Evolutionary conservation across 2,113 vertebrate genomes (phyloP).

Genomic region (Pachypanchax playfairii): DNA sequence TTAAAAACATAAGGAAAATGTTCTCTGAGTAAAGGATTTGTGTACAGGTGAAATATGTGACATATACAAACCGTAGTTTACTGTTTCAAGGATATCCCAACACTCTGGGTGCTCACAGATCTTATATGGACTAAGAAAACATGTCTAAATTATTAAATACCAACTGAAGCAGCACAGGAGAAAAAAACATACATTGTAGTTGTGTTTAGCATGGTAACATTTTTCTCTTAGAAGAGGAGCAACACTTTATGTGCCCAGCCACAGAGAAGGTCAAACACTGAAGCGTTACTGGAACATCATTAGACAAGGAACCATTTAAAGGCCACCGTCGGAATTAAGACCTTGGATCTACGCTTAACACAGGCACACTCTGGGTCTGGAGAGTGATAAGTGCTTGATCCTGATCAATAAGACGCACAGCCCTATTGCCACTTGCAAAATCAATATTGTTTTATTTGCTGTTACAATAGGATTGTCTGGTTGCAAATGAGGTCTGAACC

Average conservation of each 20-base stretch:
- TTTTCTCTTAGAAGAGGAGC: constrained; percentile 1
- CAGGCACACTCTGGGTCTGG: constrained; percentile 73
- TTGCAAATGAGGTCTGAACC: constrained; percentile 79
- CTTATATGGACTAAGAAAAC: constrained; percentile 6
- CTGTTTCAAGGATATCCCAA: constrained; percentile 10
- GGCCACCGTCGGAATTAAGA: constrained; percentile 78
- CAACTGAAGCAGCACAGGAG: background rate
- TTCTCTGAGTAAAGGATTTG: background rate
- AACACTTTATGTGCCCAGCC: background rate
- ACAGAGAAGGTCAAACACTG: constrained; percentile 67
- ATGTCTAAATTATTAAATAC: background rate
- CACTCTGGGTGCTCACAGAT: background rate
- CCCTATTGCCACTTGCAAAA: constrained; percentile 77
- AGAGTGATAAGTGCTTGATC: constrained; percentile 83
- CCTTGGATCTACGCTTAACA: constrained; percentile 75
- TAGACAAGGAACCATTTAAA: constrained; percentile 67
- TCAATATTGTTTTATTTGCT: constrained; percentile 86
- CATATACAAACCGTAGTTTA: background rate
- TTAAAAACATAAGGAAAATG: no score
- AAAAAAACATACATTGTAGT: background rate
- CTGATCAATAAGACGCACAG: constrained; percentile 82
- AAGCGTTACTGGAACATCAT: constrained; percentile 68
- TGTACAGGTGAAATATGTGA: background rate
- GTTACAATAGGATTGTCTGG: constrained; percentile 81
- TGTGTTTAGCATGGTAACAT: constrained; percentile 17